phyloP scores from a whole-genome alignment of 2,888 invertebrate species.

The Papilio elwesi region DNA sequence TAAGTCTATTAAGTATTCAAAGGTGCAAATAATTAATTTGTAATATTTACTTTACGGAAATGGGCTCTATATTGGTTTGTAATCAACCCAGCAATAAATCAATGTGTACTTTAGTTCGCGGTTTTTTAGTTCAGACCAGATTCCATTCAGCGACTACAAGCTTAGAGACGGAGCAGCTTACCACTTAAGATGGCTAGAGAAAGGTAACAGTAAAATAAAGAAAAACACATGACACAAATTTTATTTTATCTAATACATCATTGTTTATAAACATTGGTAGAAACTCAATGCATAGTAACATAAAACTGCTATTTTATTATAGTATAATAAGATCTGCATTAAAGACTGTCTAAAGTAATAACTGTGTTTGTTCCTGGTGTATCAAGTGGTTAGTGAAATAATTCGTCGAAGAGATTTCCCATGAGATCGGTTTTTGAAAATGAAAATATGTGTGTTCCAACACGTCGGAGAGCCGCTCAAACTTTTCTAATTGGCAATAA shows the following conservation, averaged over 20 bases:
- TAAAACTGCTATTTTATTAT: conserved; percentile 43
- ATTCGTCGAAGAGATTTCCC: neutral
- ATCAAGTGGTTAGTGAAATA: neutral
- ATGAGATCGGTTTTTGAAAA: neutral
- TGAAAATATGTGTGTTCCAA: neutral
- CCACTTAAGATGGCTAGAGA: neutral
- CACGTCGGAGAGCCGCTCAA: too few relatives aligned
- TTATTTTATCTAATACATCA: conserved; percentile 75
- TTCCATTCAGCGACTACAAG: neutral
- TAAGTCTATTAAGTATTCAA: too few relatives aligned
- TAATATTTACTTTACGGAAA: too few relatives aligned
- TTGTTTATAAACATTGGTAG: conserved; percentile 57
- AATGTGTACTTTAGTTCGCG: too few relatives aligned
- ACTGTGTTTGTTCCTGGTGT: conserved; percentile 45
- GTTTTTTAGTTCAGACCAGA: neutral
- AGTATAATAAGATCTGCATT: conserved; percentile 38
- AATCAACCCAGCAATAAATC: too few relatives aligned
- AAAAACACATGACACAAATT: conserved; percentile 65
- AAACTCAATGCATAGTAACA: conserved; percentile 58
- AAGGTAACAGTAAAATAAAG: conserved; percentile 42
- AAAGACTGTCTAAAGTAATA: conserved; percentile 52
- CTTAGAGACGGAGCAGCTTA: neutral
- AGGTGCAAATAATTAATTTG: too few relatives aligned
- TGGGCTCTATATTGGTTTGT: too few relatives aligned
- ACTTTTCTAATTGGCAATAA: too few relatives aligned